Evolutionary conservation across 2,888 invertebrate genomes (phyloP), one percentile per base, ranked within the genome.

Genomic region (Meteorus colon): DNA sequence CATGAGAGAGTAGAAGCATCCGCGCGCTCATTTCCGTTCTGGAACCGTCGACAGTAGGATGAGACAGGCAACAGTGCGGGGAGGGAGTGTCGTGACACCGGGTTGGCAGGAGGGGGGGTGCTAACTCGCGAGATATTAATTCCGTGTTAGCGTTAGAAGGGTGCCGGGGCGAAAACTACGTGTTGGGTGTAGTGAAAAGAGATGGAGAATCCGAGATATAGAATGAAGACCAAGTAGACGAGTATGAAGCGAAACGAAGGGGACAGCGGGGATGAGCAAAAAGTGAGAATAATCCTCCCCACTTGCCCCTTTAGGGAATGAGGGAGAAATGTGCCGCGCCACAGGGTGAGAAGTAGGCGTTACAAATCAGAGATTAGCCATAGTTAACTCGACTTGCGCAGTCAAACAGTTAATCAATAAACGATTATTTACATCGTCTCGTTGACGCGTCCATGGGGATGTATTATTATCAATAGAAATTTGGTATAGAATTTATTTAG

Each of bases 101-200:
- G 66, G 76, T 41, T 8, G 41, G 12, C 41, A 73, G 81, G 83
- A 82, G 82, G 78, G 85, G 76, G 81, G 80, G 78, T 77, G 84
- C 87, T 89, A 89, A 89, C 89, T 89, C 89, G 89, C 89, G 89
- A 89, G 88, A 89, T 89, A 89, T 89, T 89, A 89, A 89, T 89
- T 89, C 88, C 87, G 88, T 88, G 89, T 89, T 89, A 89, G 88
- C 87, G 87, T 85, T 85, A 83, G 86, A 75, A 86, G 87, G 87
- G 87, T 84, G 86, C 86, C 82, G 83, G 85, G 82, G 84, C 75
- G 78, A 81, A 79, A 75, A 75, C 76, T 78, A 79, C 77, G 75
- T 74, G 78, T 73, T 59, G 70, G 75, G 73, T 62, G 74, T 55
- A 63, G 29, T 59, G 65, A 48, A 71, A 55, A 19, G 55, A 55